A percentile compares a stretch with the other conserved stretches of the same genome.
Conservation (phyloP, 2,113 vertebrate genomes). For the Hemiscyllium ocellatum region DNA sequence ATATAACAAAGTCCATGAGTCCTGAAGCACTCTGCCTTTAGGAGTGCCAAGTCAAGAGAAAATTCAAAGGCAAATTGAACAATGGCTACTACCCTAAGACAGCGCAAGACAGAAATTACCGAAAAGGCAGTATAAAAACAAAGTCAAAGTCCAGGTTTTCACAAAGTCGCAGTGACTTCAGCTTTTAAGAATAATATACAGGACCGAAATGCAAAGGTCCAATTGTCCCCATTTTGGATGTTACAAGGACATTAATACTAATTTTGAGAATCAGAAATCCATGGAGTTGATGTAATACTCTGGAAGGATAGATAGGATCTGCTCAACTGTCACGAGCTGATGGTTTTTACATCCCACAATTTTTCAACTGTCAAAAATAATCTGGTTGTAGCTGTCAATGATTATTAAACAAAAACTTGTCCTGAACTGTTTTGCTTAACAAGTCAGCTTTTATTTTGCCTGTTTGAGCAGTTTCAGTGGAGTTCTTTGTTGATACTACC, state of each 20-base stretch:
- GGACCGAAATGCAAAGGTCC: not conserved
- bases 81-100: not conserved
- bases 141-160: not conserved
- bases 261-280: not conserved
- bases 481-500: too few species aligned
- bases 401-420: too few species aligned
- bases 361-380: too few species aligned
- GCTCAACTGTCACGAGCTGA: too few species aligned
- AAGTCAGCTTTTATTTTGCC: too few species aligned
- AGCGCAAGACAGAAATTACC: not conserved
- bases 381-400: too few species aligned
- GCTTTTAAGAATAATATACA: too few species aligned
- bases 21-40: not conserved
- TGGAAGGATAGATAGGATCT: too few species aligned
- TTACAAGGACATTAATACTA: not conserved
- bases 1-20: not conserved
- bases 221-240: not conserved
- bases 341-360: too few species aligned
- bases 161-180: too few species aligned
- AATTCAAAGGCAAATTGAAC: not conserved
- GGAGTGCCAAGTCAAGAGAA: not conserved
- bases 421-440: too few species aligned
- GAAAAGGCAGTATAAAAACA: not conserved
- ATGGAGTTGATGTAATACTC: not conserved
- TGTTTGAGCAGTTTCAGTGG: too few species aligned